Evolutionary conservation across 2,888 invertebrate species (phyloP).

Genomic region (Drosophila pegasa): DNA sequence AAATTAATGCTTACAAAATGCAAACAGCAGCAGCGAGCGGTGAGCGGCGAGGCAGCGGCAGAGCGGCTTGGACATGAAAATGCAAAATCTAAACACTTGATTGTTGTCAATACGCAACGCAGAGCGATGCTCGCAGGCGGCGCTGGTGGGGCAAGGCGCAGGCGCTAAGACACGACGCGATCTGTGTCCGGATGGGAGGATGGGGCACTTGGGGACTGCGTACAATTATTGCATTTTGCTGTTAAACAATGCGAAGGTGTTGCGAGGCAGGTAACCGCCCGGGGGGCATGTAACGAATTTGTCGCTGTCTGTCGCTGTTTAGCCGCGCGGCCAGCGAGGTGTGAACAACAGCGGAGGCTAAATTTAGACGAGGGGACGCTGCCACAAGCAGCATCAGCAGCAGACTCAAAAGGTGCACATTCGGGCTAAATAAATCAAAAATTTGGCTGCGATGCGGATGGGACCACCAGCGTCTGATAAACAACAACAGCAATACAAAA

Average conservation of each 20-base stretch:
- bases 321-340: conserved; percentile 65
- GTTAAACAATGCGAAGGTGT: conserved; percentile 73
- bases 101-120: conserved; percentile 62
- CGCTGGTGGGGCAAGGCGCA: conserved; percentile 5
- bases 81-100: conserved; percentile 63
- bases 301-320: conserved; percentile 69
- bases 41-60: not conserved
- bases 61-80: conserved; percentile 46
- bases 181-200: conserved; percentile 25
- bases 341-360: conserved; percentile 67
- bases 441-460: conserved; percentile 57
- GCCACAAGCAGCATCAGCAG: conserved; percentile 1
- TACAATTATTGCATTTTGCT: conserved; percentile 79
- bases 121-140: conserved; percentile 11
- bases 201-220: conserved; percentile 23
- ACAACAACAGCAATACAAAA: conserved; percentile 31
- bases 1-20: conserved; percentile 48
- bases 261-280: conserved; percentile 40
- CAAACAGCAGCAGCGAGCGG: conserved; percentile 15
- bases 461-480: conserved; percentile 74
- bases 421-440: conserved; percentile 71
- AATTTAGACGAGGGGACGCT: conserved; percentile 57
- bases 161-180: conserved; percentile 61
- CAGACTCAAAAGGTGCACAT: conserved; percentile 58
- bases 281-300: conserved; percentile 69